A percentile compares a stretch with the other conserved stretches of the same genome.
Conservation (phyloP, 2,888 invertebrate genomes). For the Hypsopygia costalis region DNA sequence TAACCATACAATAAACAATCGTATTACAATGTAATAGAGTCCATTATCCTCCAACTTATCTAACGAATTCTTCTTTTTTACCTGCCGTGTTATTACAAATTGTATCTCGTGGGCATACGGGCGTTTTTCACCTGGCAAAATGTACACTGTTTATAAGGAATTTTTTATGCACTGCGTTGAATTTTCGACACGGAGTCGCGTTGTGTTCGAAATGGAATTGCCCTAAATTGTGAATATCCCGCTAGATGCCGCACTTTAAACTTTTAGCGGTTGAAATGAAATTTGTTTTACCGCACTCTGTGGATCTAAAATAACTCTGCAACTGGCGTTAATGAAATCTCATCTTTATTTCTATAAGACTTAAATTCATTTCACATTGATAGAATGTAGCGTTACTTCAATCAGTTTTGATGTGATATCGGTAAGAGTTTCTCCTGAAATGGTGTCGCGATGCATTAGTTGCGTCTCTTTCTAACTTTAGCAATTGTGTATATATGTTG, state of each 20-base stretch:
- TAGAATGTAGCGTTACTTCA: conserved; percentile 16
- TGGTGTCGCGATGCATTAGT: conserved; percentile 58
- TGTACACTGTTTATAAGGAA: conserved; percentile 15
- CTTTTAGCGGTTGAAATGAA: conserved; percentile 65
- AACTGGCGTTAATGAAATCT: conserved; percentile 13
- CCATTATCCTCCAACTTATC: conserved; percentile 16
- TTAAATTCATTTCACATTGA: conserved; percentile 13
- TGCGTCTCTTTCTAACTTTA: conserved; percentile 33
- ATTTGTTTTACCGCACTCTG: conserved; percentile 59
- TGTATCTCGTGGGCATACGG: conserved; percentile 31
- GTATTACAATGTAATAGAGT: conserved; percentile 21
- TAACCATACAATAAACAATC: conserved; percentile 22
- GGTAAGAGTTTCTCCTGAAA: conserved; percentile 56
- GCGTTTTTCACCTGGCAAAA: conserved; percentile 32
- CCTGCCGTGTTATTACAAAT: conserved; percentile 52
- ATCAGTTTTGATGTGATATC: conserved; percentile 23
- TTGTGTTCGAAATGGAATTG: conserved; percentile 23
- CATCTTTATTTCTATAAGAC: conserved; percentile 3
- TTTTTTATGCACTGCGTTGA: conserved; percentile 17
- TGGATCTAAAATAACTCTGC: conserved; percentile 56
- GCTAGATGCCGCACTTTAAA: conserved; percentile 50
- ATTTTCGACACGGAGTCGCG: conserved; percentile 19
- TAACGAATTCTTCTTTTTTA: conserved; percentile 34
- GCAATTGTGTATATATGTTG: conserved; percentile 15
- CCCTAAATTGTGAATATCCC: conserved; percentile 32